phyloP scores from a whole-genome alignment of 1,140 invertebrate genomes.

The Drosophila ambigua region DNA sequence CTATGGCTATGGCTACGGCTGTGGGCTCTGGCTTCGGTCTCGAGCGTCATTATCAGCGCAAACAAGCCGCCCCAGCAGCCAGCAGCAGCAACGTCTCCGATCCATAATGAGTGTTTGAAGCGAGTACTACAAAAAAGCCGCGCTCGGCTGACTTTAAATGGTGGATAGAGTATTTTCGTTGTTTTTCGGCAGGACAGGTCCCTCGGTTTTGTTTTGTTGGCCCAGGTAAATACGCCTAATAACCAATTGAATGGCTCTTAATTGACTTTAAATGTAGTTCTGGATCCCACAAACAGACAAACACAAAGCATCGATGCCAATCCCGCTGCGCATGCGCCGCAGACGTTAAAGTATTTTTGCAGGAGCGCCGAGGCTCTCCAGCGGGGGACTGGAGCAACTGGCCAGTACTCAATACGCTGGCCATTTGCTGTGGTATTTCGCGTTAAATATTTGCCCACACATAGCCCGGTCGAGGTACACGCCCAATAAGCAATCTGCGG shows the following conservation, averaged over 20 bases:
- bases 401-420: conserved; percentile 30
- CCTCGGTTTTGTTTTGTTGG: conserved; percentile 8
- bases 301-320: conserved; percentile 45
- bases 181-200: background rate
- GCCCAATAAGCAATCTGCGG: conserved; percentile 72
- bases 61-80: conserved; percentile 49
- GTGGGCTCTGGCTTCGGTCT: conserved; percentile 18
- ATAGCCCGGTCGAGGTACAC: conserved; percentile 44
- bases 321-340: conserved; percentile 50
- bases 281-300: conserved; percentile 25
- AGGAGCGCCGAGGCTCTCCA: conserved; percentile 52
- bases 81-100: conserved; percentile 36
- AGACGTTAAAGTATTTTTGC: conserved; percentile 55
- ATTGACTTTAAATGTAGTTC: conserved; percentile 4
- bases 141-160: conserved; percentile 80
- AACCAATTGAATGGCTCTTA: conserved; percentile 23
- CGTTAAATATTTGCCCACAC: conserved; percentile 74
- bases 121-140: conserved; percentile 73
- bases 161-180: conserved; percentile 62
- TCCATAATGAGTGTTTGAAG: conserved; percentile 51
- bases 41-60: conserved; percentile 73
- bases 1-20: conserved; percentile 4
- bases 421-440: conserved; percentile 67
- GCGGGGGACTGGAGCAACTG: conserved; percentile 7
- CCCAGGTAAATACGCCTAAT: conserved; percentile 42